Conservation (phyloP, 2,888 invertebrate genomes). For the Allygus modestus region DNA sequence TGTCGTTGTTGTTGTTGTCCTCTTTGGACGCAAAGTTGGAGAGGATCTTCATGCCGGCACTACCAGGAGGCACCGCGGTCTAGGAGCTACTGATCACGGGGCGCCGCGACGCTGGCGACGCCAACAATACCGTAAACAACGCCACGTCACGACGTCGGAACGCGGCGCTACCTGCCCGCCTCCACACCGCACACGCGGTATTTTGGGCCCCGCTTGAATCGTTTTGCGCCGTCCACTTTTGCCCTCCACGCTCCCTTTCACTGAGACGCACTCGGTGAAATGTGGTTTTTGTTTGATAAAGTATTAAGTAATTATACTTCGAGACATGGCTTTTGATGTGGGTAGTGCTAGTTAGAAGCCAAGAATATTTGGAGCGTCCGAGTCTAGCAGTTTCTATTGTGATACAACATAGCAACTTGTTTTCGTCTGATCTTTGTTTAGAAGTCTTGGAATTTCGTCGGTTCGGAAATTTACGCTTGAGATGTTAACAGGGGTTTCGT, state of each 20-base stretch:
- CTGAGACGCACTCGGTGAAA: not conserved
- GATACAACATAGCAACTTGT: not conserved
- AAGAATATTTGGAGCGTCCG: not conserved
- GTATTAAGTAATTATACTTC: not conserved
- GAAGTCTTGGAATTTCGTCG: too few species aligned
- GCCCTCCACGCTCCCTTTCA: not conserved
- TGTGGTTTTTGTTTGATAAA: not conserved
- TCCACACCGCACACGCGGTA: not conserved
- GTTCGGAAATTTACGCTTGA: too few species aligned
- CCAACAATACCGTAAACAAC: conserved; percentile 35
- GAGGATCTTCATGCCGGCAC: conserved; percentile 41
- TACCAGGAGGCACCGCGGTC: not conserved
- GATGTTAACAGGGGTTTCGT: too few species aligned
- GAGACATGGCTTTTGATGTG: not conserved
- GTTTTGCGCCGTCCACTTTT: not conserved
- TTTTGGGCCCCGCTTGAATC: conserved; percentile 1
- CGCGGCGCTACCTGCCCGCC: conserved; percentile 24
- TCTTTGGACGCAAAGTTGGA: conserved; percentile 42
- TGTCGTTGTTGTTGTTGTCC: conserved; percentile 24
- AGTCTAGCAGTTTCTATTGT: not conserved
- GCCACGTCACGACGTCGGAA: conserved; percentile 23
- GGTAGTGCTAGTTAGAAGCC: not conserved
- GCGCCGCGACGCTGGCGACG: not conserved
- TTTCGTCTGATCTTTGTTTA: too few species aligned
- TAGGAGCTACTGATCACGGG: not conserved